Percentiles rank a stretch among this genome's conserved stretches.
These are phyloP conservation scores for Tupiocoris notatus DNA, from an alignment of 2,888 invertebrate genomes.

Conservation along the genomic window DNA sequence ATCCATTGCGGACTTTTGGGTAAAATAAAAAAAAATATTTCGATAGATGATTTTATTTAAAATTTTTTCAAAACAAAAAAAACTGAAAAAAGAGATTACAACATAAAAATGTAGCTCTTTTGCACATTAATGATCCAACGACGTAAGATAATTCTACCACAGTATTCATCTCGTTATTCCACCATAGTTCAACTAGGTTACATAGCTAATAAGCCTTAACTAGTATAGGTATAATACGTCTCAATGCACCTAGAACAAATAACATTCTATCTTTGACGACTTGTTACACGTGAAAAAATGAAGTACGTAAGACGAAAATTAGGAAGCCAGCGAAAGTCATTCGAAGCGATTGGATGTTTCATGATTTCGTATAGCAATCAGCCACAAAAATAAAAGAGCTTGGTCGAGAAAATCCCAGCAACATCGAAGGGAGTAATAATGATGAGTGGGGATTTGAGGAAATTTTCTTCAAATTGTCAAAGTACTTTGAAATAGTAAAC, in stretches of 20 bases:
- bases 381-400: background rate
- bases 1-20: too few species aligned
- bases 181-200: conserved; percentile 36
- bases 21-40: too few species aligned
- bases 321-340: too few species aligned
- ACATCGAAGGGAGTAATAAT: too few species aligned
- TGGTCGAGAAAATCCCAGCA: background rate
- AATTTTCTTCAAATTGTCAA: too few species aligned
- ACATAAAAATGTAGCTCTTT: conserved; percentile 42
- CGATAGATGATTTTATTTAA: conserved; percentile 42
- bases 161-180: conserved; percentile 34
- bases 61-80: conserved; percentile 38
- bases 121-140: conserved; percentile 32
- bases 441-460: too few species aligned
- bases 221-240: conserved; percentile 41
- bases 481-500: too few species aligned
- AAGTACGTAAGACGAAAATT: too few species aligned
- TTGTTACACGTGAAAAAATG: too few species aligned
- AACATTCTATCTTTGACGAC: too few species aligned
- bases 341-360: too few species aligned
- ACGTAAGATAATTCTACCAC: conserved; percentile 37
- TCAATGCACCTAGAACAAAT: conserved; percentile 48
- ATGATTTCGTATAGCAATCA: too few species aligned
- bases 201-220: conserved; percentile 39
- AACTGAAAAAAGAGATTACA: conserved; percentile 40